Percentiles rank a stretch among this genome's conserved stretches.
These are phyloP conservation scores for Druceiella hillmani DNA, from an alignment of 2,888 invertebrate genomes.

Conservation along the genomic window DNA sequence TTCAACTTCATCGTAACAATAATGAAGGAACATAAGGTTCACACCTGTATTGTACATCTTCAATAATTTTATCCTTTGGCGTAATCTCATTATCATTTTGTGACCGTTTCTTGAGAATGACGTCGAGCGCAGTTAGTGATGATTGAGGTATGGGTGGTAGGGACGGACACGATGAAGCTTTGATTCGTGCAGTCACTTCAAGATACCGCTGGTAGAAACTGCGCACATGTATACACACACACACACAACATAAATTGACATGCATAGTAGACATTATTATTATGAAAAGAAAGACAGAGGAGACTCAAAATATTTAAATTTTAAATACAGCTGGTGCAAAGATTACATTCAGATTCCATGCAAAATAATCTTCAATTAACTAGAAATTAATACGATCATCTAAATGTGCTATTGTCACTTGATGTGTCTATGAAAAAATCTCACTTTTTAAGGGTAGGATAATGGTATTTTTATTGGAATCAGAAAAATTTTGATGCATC, in stretches of 20 bases:
- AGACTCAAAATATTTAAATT: slow-evolving; percentile 19
- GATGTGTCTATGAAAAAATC: too few species aligned
- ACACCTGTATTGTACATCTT: slow-evolving; percentile 45
- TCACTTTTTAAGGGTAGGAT: too few species aligned
- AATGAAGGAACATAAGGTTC: too few species aligned
- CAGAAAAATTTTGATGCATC: too few species aligned
- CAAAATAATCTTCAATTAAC: too few species aligned
- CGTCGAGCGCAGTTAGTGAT: slow-evolving; percentile 32
- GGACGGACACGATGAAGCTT: slow-evolving; percentile 77
- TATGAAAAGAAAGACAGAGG: slow-evolving; percentile 14
- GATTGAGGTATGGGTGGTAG: slow-evolving; percentile 57
- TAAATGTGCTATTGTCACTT: too few species aligned
- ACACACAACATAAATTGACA: slow-evolving; percentile 8
- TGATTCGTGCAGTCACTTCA: slow-evolving; percentile 83
- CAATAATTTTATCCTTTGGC: slow-evolving; percentile 36
- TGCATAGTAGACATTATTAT: slow-evolving; percentile 19
- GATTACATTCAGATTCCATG: too few species aligned
- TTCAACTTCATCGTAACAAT: too few species aligned
- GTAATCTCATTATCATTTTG: slow-evolving; percentile 27
- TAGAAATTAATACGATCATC: too few species aligned
- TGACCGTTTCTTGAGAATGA: slow-evolving; percentile 31
- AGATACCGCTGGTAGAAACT: slow-evolving; percentile 88
- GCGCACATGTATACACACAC: slow-evolving; percentile 30
- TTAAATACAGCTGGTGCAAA: too few species aligned
- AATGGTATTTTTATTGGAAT: too few species aligned